A percentile compares a stretch with the other conserved stretches of the same genome.
phyloP scores from a whole-genome alignment of 2,888 invertebrate species.

The Drosophila neutralis region DNA sequence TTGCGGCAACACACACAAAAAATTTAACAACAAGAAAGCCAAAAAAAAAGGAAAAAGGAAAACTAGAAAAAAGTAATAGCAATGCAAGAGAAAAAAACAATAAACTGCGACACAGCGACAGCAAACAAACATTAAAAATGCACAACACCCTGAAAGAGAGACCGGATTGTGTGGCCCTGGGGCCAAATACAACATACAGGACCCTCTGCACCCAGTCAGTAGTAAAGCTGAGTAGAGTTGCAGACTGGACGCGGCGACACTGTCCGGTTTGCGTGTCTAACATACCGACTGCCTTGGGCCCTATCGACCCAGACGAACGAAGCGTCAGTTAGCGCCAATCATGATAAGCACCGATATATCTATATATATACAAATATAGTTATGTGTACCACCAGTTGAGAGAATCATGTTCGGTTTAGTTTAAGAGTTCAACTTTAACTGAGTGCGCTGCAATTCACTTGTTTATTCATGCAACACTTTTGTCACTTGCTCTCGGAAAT shows the following conservation, averaged over 20 bases:
- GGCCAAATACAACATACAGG: slow-evolving; percentile 30
- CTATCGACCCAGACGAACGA: slow-evolving; percentile 62
- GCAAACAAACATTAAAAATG: slow-evolving; percentile 72
- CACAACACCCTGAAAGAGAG: slow-evolving; percentile 51
- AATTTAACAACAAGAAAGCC: slow-evolving; percentile 28
- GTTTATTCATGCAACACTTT: slow-evolving; percentile 36
- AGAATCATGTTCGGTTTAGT: slow-evolving; percentile 13
- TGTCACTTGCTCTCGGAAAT: slow-evolving; percentile 33
- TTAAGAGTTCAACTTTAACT: slow-evolving; percentile 22
- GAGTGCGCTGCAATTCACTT: slow-evolving; percentile 15
- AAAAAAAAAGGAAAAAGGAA: slow-evolving; percentile 9
- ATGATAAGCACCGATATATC: slow-evolving; percentile 38
- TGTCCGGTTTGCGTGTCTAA: slow-evolving; percentile 60
- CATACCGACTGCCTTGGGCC: slow-evolving; percentile 46
- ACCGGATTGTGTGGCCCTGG: slow-evolving; percentile 35
- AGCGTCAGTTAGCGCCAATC: slow-evolving; percentile 46
- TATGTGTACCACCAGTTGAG: background rate
- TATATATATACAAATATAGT: background rate
- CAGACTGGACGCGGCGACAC: slow-evolving; percentile 4
- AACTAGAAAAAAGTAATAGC: background rate
- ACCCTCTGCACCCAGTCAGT: slow-evolving; percentile 2
- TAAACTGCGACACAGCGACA: slow-evolving; percentile 70
- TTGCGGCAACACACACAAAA: slow-evolving; percentile 51
- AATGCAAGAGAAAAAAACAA: slow-evolving; percentile 34
- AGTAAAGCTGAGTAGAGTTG: background rate